A percentile compares a stretch with the other conserved stretches of the same genome.
Evolutionary conservation across 2,888 invertebrate species (phyloP).

Genomic region (Elysia crispata): DNA sequence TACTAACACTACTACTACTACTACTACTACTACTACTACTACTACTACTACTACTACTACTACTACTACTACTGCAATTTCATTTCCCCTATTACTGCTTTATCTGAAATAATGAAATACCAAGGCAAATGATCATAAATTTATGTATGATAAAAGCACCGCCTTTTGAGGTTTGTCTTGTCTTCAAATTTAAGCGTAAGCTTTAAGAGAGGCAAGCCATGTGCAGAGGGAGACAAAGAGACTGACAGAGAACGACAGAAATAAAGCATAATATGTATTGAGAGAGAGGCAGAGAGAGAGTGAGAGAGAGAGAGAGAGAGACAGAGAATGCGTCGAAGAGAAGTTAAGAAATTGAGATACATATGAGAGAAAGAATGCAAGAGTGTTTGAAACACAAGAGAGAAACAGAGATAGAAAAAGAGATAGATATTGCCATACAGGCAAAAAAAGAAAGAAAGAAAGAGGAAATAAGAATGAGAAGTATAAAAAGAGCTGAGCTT

Average conservation of each 20-base stretch:
- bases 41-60: neutral
- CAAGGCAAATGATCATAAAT: no score
- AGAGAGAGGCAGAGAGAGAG: no score
- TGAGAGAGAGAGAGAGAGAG: slow-evolving; percentile 1
- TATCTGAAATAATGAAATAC: no score
- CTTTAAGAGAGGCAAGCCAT: no score
- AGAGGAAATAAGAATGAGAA: slow-evolving; percentile 3
- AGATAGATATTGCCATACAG: neutral
- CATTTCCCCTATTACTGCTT: neutral
- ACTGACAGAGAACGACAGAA: no score
- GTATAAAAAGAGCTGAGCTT: no score
- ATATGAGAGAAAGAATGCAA: slow-evolving; percentile 1
- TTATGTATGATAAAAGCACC: no score
- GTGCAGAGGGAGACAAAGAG: no score
- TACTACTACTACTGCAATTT: neutral
- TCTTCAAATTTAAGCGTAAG: no score
- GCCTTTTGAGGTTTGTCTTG: no score
- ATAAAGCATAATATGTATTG: no score
- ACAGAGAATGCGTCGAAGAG: slow-evolving; percentile 7
- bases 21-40: neutral
- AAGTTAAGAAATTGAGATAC: neutral
- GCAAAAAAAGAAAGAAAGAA: neutral
- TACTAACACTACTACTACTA: no score
- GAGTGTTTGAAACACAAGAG: neutral
- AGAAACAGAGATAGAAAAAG: neutral